Conservation (phyloP, 2,113 vertebrate genomes). For the Sapajus apella region DNA sequence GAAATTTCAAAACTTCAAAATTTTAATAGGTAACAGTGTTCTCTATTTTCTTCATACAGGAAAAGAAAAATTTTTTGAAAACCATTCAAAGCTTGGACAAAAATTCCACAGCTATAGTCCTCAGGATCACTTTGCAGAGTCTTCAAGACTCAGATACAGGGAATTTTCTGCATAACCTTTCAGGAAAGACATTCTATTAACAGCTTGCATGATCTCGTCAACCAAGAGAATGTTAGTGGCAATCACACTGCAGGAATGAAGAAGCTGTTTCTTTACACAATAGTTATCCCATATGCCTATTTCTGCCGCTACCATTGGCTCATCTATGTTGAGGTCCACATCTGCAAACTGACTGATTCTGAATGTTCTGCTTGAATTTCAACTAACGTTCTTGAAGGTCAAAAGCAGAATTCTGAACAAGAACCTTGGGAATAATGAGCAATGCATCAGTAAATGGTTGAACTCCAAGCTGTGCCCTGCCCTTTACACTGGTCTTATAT, state of each 20-base stretch:
- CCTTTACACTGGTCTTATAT: slow-evolving; percentile 84
- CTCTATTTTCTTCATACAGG: slow-evolving; percentile 53
- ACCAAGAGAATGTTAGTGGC: slow-evolving; percentile 98
- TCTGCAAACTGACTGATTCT: slow-evolving; percentile 91
- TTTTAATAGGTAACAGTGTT: slow-evolving; percentile 49
- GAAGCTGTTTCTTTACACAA: slow-evolving; percentile 97
- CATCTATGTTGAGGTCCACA: slow-evolving; percentile 95
- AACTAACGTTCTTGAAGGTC: slow-evolving; percentile 95
- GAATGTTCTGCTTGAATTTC: slow-evolving; percentile 94
- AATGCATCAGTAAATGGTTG: slow-evolving; percentile 98
- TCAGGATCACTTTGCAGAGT: not conserved
- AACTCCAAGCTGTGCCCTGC: slow-evolving; percentile 95
- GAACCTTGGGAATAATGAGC: slow-evolving; percentile 96
- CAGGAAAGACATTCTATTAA: slow-evolving; percentile 94
- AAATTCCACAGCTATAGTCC: not conserved
- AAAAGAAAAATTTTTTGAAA: slow-evolving; percentile 56
- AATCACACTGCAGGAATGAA: slow-evolving; percentile 97
- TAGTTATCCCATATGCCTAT: slow-evolving; percentile 98
- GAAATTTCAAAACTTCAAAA: slow-evolving; percentile 76
- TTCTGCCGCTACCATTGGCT: slow-evolving; percentile 94
- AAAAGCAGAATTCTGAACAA: slow-evolving; percentile 96
- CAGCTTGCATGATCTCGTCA: slow-evolving; percentile 96
- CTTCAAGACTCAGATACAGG: not conserved
- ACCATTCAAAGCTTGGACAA: slow-evolving; percentile 31
- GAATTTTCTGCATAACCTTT: slow-evolving; percentile 87